Evolutionary conservation across 2,113 vertebrate genomes (phyloP).

Genomic region (Turdus rufiventris): DNA sequence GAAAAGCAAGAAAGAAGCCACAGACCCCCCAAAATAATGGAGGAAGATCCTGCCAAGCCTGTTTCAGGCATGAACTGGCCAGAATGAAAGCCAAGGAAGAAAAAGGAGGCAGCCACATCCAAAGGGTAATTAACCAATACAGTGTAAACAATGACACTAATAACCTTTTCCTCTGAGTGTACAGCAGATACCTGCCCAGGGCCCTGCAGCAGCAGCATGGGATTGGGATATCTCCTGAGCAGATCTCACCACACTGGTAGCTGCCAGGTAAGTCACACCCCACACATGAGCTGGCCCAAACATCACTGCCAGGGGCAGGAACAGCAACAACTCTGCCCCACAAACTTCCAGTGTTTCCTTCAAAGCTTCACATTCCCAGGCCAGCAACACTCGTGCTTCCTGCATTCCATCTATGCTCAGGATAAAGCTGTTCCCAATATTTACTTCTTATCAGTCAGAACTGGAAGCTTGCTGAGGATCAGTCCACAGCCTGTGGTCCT

Average conservation of each 20-base stretch:
- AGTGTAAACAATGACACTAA: background rate
- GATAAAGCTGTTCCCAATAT: background rate
- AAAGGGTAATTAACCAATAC: background rate
- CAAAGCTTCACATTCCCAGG: background rate
- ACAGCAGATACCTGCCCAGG: background rate
- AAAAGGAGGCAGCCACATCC: background rate
- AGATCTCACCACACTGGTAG: background rate
- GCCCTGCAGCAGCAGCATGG: background rate
- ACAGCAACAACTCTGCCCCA: background rate
- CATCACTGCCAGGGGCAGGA: background rate
- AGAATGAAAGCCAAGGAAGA: background rate
- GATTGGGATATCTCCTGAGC: background rate
- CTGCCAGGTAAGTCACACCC: background rate
- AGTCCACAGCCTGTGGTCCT: background rate
- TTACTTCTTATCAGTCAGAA: background rate
- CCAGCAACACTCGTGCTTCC: fast-evolving
- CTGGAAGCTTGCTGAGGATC: background rate
- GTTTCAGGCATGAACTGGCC: background rate
- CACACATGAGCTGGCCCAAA: fast-evolving
- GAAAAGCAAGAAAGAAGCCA: background rate
- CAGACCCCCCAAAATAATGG: background rate
- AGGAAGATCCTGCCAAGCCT: background rate
- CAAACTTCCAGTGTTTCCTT: background rate
- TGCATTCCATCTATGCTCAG: background rate
- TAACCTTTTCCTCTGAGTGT: background rate